Base-by-base conservation (phyloP, 1,140 invertebrate genomes). In the Drosophila persimilis region DNA sequence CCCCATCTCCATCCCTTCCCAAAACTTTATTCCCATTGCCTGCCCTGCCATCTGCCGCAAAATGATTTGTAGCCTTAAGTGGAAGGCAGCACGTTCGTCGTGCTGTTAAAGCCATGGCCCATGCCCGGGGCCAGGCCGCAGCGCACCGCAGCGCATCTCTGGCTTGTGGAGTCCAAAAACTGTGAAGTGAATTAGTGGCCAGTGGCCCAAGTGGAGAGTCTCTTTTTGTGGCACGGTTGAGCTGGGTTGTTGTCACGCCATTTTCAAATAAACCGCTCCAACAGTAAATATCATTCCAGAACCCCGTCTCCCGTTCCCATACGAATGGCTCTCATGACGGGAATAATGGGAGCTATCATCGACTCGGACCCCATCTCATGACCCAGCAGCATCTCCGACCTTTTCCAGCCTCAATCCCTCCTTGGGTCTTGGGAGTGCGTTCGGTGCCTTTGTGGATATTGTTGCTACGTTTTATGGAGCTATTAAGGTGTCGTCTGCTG, bases 11-110 rank as follows among this genome's bases (percentile, higher is more conserved):
- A 0, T 13, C 9, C 9, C 35, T 39, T 3, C 11, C 35, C 11
- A 39, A 39, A 39, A 39, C 35, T 39, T 39, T 39, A 39, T 39
- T 39, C 22, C 66, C 53, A 62, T 31, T 31, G 51, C 61, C 53
- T 58, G 17, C 53, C 47, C 53, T 11, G 50, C 35, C 48, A 74
- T 73, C 54, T 59, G 56, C 56, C 57, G 77, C 81, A 80, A 88
- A 86, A 86, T 86, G 83, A 86, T 88, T 86, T 86, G 78, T 88
- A 46, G 78, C 74, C 73, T 69, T 75, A 88, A 86, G 59, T 65
- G 57, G 59, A 61, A 77, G 69, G 63, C 74, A 54, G 63, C 45
- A 35, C 9, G 31, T 54, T 17, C 47, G 26, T 67, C 46, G 54
- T 56, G 64, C 70, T 67, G 63, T 69, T 29, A 24, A 24, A 24